Evolutionary conservation across 2,797 vertebrate genomes (phyloP), one percentile per base, ranked within the genome.

Genomic region (Huso huso): DNA sequence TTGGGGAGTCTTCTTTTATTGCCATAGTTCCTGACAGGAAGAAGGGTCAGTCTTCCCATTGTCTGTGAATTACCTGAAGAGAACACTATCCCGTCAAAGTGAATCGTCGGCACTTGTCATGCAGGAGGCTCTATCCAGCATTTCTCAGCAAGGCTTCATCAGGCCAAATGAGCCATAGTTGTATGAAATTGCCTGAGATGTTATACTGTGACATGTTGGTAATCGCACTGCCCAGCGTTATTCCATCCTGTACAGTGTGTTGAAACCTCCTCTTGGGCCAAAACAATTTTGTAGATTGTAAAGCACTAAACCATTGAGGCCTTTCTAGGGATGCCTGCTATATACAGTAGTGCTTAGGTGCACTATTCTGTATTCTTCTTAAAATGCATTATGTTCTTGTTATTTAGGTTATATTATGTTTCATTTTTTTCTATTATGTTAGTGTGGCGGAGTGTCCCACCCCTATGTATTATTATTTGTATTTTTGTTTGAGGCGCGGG

Each of bases 151-250:
- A 66, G 69, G 73, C 70, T 74, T 86, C 77, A 83, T 86, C 81
- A 76, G 72, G 78, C 75, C 73, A 84, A 83, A 86, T 84, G 84
- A 86, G 78, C 74, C 79, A 65, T 83, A 75, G 75, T 83, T 80
- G 73, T 67, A 68, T 62, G 72, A 79, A 76, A 82, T 74, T 78
- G 76, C 75, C 75, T 65, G 63, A 70, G 58, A 80, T 74, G 78
- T 82, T 83, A 80, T 72, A 58, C 65, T 73, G 75, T 74, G 55
- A 58, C 6, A 11, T 58, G 55, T 58, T n/a, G 6, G 55, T 11
- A 58, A 58, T 11, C 6, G 9, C 55, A 58, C 10, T 3, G 55
- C 11, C 55, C 55, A 58, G 6, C 13, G 55, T 58, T 58, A 13
- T 4, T n/a, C 11, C 13, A 58, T n/a, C 12, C 1, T 3, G 23